Conservation (phyloP, 2,797 vertebrate genomes). For the Taenioides sp. region DNA sequence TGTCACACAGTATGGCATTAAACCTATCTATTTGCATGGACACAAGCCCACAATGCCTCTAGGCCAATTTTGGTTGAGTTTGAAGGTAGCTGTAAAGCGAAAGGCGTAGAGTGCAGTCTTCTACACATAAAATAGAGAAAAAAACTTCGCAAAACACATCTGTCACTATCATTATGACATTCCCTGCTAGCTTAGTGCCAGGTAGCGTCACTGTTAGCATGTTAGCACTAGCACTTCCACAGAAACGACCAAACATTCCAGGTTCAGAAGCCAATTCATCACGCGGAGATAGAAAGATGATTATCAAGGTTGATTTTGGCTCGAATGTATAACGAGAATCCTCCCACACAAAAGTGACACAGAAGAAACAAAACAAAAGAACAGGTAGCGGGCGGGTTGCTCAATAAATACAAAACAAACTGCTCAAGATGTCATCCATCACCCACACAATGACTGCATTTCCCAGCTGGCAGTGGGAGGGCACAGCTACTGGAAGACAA, state of each 20-base stretch:
- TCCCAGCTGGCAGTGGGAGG: slow-evolving; percentile 64
- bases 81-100: too few species aligned
- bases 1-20: too few species aligned
- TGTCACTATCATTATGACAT: neutral
- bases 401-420: slow-evolving; percentile 63
- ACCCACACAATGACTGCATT: slow-evolving; percentile 68
- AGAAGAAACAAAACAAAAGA: slow-evolving; percentile 61
- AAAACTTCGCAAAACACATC: neutral
- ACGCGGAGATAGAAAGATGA: slow-evolving; percentile 63
- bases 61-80: too few species aligned
- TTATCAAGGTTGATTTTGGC: slow-evolving; percentile 76
- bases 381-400: slow-evolving; percentile 69
- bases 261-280: slow-evolving; percentile 64
- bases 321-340: slow-evolving; percentile 33
- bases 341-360: slow-evolving; percentile 77
- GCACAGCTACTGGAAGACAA: slow-evolving; percentile 57
- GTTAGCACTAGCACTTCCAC: slow-evolving; percentile 18
- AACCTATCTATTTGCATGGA: too few species aligned
- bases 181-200: neutral
- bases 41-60: too few species aligned
- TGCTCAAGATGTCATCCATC: slow-evolving; percentile 74
- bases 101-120: too few species aligned
- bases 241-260: slow-evolving; percentile 46
- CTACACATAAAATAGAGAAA: too few species aligned
- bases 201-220: slow-evolving; percentile 3